Base-by-base conservation (phyloP, 1,140 invertebrate genomes). In the Drosophila neocordata region DNA sequence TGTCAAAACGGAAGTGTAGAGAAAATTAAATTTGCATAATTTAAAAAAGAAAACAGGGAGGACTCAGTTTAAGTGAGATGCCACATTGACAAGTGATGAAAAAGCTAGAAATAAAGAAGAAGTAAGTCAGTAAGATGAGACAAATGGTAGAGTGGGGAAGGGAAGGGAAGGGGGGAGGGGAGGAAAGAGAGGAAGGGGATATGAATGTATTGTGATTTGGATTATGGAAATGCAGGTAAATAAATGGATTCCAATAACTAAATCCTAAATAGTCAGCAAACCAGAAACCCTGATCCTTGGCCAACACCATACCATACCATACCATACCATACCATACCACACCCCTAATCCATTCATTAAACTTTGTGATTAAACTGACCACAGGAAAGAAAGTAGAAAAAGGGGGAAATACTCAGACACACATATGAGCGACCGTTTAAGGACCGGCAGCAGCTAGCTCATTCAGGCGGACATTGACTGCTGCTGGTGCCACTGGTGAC, bases 291-390 rank as follows among this genome's bases (percentile, higher is more conserved):
- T 41, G 37, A 51, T 38, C 24, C 37, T 51, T n/a, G 13, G 38
- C 12, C 34, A 8, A 15, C 41, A 9, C 44, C 60, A 34, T 15
- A 31, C n/a, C 13, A 44, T 37, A 27, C 34, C 58, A 44, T 61
- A 76, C 65, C 61, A n/a, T n/a, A 9, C 44, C 60, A 34, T 15
- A 31, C n/a, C 13, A 44, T 37, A 27, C 34, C 58, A 44, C 65
- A 76, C 65, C 61, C 56, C 80, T 85, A 88, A 85, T 85, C 83
- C 65, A 70, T 85, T 85, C 82, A 88, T 85, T 85, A 87, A 85
- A 80, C 82, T 85, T 88, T 78, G 67, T 82, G 83, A 88, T 82
- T 85, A 82, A 70, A 62, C 82, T 85, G 82, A 85, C 82, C 82
- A 73, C 70, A 75, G 41, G 51, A 44, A 8, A 31, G n/a, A 27